Percentiles rank a stretch among this genome's conserved stretches.
These are phyloP conservation scores for Cosmorhoe ocellata DNA, from an alignment of 2,888 invertebrate species.

Conservation along the genomic window DNA sequence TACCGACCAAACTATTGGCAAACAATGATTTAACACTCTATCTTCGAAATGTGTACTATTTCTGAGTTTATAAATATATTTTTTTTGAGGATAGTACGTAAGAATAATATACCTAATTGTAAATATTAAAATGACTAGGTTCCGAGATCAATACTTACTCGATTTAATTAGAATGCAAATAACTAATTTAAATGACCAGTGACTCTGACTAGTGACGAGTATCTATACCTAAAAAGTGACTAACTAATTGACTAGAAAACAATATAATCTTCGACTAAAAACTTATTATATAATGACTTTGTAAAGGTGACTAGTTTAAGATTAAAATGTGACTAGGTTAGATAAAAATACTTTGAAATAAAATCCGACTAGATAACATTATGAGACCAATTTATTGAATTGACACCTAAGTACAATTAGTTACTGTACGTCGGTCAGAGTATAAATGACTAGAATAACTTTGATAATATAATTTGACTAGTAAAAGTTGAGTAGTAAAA, in stretches of 20 bases:
- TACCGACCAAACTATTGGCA: no score
- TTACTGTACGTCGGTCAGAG: no score
- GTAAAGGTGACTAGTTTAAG: background rate
- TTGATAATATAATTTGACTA: background rate
- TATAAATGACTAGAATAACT: slow-evolving; percentile 4
- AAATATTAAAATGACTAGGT: slow-evolving; percentile 1
- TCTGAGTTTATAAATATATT: no score
- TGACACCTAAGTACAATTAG: background rate
- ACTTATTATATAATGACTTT: background rate
- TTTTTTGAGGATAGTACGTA: no score
- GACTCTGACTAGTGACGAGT: background rate
- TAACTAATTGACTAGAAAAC: slow-evolving; percentile 1
- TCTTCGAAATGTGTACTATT: no score
- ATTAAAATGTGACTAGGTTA: background rate
- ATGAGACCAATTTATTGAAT: background rate
- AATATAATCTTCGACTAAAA: background rate
- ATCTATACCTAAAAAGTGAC: background rate
- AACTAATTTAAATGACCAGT: no score
- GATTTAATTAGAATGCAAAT: background rate
- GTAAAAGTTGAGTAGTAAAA: background rate
- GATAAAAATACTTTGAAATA: background rate
- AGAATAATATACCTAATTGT: no score
- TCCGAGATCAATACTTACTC: background rate
- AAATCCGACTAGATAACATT: background rate
- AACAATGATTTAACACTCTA: no score